Base-by-base conservation (phyloP, 2,888 invertebrate species). In the Rhamnusium bicolor region DNA sequence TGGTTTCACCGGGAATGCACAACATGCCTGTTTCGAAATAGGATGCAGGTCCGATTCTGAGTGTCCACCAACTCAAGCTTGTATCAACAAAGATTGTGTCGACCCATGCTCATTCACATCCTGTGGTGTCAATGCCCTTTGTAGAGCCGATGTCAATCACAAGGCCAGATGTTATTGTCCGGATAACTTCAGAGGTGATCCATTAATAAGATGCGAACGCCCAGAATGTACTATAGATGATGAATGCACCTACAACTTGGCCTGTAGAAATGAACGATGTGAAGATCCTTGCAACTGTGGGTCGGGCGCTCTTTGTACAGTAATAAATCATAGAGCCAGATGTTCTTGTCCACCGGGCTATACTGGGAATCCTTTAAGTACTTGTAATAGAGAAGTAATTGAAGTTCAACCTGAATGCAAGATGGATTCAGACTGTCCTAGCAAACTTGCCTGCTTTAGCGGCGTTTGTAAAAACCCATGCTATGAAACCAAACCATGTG, bases 21-120 rank as follows among this genome's bases (percentile, higher is more conserved):
- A 95, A 82, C 91, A 91, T 69, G 92, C 93, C 81, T 96, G 96
- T 83, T 92, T 93, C 82, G 92, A 94, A 85, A 92, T 95, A 80
- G 96, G 97, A 81, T 97, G 97, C 84, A 92, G 95, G 80, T 92
- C 93, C 60, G 95, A 97, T 85, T 93, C 93, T 66, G 96, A 96
- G 79, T 97, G 97, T 86, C 92, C 95, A 4, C 90, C 94, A 63
- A 93, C 92, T 54, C 93, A 96, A 87, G 94, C 95, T 21, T 97
- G 97, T 84, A 91, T 96, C 79, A 94, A 95, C 83, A 92, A 93
- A 73, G 92, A 94, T 83, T 97, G 97, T 85, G 89, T 93, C 10
- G 93, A 96, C 86, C 94, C 95, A 1, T 97, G 96, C 82, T 88
- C 91, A 1, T 93, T 93, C 80, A 93, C 95, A 0, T 94, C 94